A percentile compares a stretch with the other conserved stretches of the same genome.
phyloP scores from a whole-genome alignment of 2,113 vertebrate genomes.

The Poecile atricapillus region DNA sequence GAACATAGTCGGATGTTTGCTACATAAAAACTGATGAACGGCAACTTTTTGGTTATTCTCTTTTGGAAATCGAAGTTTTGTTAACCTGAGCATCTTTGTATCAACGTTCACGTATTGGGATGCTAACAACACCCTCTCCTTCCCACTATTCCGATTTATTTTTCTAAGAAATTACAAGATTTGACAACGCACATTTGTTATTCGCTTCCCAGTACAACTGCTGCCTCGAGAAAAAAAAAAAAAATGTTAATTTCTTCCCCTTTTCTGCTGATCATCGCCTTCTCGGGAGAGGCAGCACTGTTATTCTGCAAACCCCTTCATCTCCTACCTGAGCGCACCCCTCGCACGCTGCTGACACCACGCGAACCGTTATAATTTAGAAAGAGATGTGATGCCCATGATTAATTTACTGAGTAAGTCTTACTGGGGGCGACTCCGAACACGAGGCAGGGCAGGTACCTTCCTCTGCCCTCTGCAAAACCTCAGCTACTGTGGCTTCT shows the following conservation, averaged over 20 bases:
- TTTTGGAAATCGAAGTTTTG: rapidly evolving
- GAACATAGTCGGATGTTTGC: neutral
- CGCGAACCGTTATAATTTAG: rapidly evolving
- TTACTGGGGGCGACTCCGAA: neutral
- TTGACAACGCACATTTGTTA: neutral
- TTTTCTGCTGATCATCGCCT: too few relatives aligned
- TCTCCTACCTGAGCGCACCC: neutral
- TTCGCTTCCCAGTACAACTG: neutral
- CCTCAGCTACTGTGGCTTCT: neutral
- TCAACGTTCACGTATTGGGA: neutral
- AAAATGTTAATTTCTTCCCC: neutral
- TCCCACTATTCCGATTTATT: neutral
- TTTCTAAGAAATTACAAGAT: neutral
- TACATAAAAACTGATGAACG: neutral
- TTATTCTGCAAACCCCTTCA: neutral
- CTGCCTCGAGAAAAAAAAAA: neutral
- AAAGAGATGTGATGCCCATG: rapidly evolving
- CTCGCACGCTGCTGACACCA: neutral
- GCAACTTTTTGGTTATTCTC: neutral
- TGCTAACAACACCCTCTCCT: neutral
- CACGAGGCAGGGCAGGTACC: neutral
- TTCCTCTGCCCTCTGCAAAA: neutral
- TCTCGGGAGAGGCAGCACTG: neutral
- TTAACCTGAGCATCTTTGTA: neutral
- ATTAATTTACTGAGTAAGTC: neutral